A percentile compares a stretch with the other conserved stretches of the same genome.
These are phyloP conservation scores for Hippopotamus amphibius DNA, from an alignment of 2,113 vertebrate species.

Conservation along the genomic window DNA sequence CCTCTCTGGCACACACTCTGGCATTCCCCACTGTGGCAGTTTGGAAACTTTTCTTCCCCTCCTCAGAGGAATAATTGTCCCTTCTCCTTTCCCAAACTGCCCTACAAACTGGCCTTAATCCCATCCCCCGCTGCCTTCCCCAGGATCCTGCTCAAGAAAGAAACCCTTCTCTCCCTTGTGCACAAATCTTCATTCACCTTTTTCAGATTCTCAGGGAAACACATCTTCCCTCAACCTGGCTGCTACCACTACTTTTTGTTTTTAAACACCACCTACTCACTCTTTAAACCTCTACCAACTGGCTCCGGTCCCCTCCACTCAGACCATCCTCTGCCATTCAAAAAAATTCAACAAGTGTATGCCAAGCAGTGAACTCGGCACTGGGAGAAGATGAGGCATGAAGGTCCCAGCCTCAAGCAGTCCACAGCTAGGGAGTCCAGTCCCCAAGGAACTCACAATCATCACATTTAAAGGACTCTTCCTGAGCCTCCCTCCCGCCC, in stretches of 20 bases:
- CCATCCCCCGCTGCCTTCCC: neutral
- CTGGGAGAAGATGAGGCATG: neutral
- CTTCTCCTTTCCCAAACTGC: constrained; percentile 51
- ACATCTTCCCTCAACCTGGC: neutral
- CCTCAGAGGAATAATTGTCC: constrained; percentile 46
- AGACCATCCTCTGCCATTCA: neutral
- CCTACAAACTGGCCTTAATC: neutral
- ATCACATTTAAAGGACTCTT: neutral
- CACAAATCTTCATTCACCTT: neutral
- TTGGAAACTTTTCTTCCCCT: constrained; percentile 67
- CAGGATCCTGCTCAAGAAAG: constrained; percentile 19
- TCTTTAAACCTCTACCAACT: neutral
- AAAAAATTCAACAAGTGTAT: neutral
- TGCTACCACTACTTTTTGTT: neutral
- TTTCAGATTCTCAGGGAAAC: neutral
- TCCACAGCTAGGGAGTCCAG: neutral
- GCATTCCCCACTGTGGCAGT: constrained; percentile 47
- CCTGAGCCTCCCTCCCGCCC: neutral
- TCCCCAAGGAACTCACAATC: neutral
- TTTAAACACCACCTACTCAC: neutral
- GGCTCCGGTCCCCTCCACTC: neutral
- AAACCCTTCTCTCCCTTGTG: neutral
- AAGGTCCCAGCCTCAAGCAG: neutral
- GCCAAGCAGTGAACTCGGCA: neutral
- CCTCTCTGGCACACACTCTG: constrained; percentile 48